A percentile compares a stretch with the other conserved stretches of the same genome.
Evolutionary conservation across 2,797 vertebrate species (phyloP).

Genomic region (Scolopax bukidnonensis): DNA sequence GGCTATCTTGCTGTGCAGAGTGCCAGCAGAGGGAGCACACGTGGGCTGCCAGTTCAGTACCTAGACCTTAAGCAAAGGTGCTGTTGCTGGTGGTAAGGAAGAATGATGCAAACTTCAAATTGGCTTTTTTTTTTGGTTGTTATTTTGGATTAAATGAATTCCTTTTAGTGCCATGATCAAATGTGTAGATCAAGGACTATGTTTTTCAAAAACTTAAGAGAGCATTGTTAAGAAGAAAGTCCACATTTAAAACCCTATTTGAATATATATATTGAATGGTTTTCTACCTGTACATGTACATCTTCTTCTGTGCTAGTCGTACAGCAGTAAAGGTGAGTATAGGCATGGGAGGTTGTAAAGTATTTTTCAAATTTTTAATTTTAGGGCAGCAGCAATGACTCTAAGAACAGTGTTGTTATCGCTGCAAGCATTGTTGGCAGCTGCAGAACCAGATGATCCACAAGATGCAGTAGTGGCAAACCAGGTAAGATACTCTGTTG

Average conservation of each 20-base stretch:
- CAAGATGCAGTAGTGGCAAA: slow-evolving; percentile 99
- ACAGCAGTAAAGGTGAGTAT: not conserved
- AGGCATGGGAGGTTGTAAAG: not conserved
- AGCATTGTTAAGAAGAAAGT: not conserved
- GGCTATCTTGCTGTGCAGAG: not conserved
- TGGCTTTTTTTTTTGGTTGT: not conserved
- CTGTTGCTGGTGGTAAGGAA: not conserved
- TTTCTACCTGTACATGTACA: not conserved
- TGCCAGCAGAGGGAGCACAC: slow-evolving; percentile 53
- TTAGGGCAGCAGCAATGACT: slow-evolving; percentile 98
- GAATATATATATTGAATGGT: not conserved
- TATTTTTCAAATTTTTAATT: slow-evolving; percentile 57
- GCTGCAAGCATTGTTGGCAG: slow-evolving; percentile 95
- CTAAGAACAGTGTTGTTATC: slow-evolving; percentile 97
- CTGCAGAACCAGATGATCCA: slow-evolving; percentile 97
- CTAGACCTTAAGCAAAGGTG: not conserved
- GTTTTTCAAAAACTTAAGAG: not conserved
- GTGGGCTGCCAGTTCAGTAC: not conserved
- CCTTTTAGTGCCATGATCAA: not conserved
- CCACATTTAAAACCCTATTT: not conserved
- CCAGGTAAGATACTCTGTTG: slow-evolving; percentile 83
- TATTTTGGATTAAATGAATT: not conserved
- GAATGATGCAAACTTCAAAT: not conserved
- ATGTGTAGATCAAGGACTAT: not conserved
- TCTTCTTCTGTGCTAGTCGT: not conserved